Conservation (phyloP, 2,113 vertebrate species). For the Myrmecophaga tridactyla region DNA sequence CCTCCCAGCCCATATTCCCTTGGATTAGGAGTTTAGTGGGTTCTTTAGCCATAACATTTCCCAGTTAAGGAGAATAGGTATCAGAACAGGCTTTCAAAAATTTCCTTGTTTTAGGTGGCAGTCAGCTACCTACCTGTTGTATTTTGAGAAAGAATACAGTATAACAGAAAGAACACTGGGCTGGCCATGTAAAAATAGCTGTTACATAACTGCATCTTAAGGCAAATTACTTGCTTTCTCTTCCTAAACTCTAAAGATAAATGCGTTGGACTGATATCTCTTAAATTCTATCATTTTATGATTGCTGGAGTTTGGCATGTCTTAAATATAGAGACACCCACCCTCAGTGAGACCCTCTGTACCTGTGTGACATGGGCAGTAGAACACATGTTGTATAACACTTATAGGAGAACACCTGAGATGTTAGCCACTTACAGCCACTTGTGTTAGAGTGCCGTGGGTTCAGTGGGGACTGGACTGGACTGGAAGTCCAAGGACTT, state of each 20-base stretch:
- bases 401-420: too few species aligned
- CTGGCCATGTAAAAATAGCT: not conserved
- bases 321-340: not conserved
- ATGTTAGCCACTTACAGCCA: too few species aligned
- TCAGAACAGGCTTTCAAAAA: not conserved
- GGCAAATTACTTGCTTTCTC: not conserved
- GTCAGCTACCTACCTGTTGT: not conserved
- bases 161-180: not conserved
- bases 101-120: not conserved
- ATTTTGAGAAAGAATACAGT: not conserved
- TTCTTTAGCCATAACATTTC: not conserved
- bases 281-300: not conserved
- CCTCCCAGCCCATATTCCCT: not conserved
- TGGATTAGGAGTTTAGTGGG: not conserved
- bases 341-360: not conserved
- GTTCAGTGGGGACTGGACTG: not conserved
- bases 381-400: too few species aligned
- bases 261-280: not conserved
- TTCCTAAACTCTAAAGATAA: conserved; percentile 2
- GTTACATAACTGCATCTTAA: not conserved
- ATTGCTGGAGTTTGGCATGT: not conserved
- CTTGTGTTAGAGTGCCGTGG: too few species aligned
- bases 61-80: not conserved
- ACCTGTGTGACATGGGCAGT: too few species aligned
- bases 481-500: not conserved